phyloP scores from a whole-genome alignment of 2,113 vertebrate genomes.

The Coreoperca whiteheadi region DNA sequence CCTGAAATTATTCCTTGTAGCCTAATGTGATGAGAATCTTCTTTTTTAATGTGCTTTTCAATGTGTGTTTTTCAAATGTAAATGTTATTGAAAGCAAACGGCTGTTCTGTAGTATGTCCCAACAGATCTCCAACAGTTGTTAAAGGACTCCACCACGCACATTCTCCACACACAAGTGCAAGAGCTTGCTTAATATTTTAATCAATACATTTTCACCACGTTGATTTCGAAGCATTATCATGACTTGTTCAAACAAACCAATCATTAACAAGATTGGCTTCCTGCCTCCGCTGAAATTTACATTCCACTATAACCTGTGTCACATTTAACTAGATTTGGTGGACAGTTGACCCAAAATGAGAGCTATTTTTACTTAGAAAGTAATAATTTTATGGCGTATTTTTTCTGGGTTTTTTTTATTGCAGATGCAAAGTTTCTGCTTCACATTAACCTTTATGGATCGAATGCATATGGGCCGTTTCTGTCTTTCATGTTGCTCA shows the following conservation, averaged over 20 bases:
- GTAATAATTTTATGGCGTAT: background rate
- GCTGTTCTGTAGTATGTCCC: background rate
- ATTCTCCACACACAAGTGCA: no score
- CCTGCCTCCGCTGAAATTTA: background rate
- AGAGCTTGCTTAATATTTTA: background rate
- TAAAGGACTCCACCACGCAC: background rate
- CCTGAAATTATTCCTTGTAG: no score
- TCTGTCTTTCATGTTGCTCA: background rate
- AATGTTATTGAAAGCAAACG: background rate
- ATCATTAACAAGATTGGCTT: background rate
- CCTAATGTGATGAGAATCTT: background rate
- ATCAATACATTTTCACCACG: no score
- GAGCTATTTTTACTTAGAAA: background rate
- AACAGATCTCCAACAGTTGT: no score
- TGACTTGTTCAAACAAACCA: background rate
- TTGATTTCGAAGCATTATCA: background rate
- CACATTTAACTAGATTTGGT: background rate
- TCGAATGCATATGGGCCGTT: conserved; percentile 1
- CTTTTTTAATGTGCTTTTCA: background rate
- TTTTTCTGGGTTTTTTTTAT: background rate
- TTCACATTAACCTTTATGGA: background rate
- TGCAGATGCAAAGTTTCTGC: background rate
- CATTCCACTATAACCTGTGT: background rate
- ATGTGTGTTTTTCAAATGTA: background rate
- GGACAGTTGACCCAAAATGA: background rate